Percentiles rank a stretch among this genome's conserved stretches.
Conservation (phyloP, 2,888 invertebrate genomes). For the Aradus depressus region DNA sequence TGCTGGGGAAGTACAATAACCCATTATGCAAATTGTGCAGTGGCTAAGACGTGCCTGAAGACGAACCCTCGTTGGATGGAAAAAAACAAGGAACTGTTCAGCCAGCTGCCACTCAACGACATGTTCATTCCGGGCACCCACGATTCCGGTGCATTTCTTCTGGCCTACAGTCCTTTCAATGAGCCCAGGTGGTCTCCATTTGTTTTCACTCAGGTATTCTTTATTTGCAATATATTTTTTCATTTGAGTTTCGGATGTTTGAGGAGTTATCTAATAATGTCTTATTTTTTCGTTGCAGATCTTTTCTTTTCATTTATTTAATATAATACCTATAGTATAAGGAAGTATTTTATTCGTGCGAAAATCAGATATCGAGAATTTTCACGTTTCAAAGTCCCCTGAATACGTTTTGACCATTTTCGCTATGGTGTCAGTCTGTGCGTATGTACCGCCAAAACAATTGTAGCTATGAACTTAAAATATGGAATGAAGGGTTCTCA, state of each 20-base stretch:
- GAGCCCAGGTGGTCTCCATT: conserved; percentile 15
- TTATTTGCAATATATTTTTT: no score
- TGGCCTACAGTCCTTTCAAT: conserved; percentile 20
- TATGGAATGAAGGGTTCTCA: no score
- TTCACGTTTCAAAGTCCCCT: no score
- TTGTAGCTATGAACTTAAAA: no score
- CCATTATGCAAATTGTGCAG: no score
- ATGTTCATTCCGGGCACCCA: conserved; percentile 28
- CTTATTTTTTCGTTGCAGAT: no score
- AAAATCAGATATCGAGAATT: neutral
- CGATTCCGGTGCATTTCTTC: conserved; percentile 25
- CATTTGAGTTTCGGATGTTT: no score
- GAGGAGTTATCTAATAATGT: no score
- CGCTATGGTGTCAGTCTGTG: no score
- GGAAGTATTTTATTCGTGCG: neutral
- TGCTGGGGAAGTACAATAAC: no score
- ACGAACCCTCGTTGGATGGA: conserved; percentile 27
- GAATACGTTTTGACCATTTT: no score
- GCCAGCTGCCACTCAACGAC: conserved; percentile 20
- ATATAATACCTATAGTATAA: neutral
- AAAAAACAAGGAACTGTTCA: conserved; percentile 13
- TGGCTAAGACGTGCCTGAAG: conserved; percentile 37
- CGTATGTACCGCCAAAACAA: no score
- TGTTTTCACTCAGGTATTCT: conserved; percentile 25
- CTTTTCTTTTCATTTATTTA: neutral